Base-by-base conservation (phyloP, 92 coral and sea anemone species). In the Meandrina meandrites region DNA sequence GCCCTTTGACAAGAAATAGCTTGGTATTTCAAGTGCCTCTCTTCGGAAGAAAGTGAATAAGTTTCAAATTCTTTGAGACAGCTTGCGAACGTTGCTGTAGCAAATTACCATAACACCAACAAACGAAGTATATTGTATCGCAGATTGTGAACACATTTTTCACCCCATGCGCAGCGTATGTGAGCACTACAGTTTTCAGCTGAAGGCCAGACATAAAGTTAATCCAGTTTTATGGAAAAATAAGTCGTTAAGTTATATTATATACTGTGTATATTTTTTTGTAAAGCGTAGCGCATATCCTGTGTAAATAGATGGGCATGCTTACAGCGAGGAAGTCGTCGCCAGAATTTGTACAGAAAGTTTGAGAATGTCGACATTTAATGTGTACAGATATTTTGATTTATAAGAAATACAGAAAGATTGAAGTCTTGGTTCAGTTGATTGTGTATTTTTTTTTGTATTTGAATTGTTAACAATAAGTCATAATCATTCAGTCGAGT, bases 261-360 rank as follows among this genome's bases (percentile, higher is more conserved):
- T 85, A 85, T 85, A 85, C 83, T 64, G 74, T 60, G 88, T 85
- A 77, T 76, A 85, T 85, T 28, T 76, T 60, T 77, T 35, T 73
- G 50, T 16, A 42, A 14, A 57, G 35, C 35, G 78, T 67, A 77
- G 82, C 88, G 69, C 82, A 76, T 9, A 57, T 67, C 62, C 8
- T 19, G 60, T 76, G 31, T 42, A 18, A 1, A 30, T 13, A 6
- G 5, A 32, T 32, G 10, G n/a, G 66, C 60, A n/a, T 36, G 30
- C 45, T 67, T 72, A 22, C 50, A 73, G n/a, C 15, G 68, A 10
- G 5, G 24, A 71, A 83, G 51, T 37, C 60, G n/a, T 16, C n/a
- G 17, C 85, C 24, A 27, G 37, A 40, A 45, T 53, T 21, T 40
- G 31, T 1, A 58, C 31, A 15, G 34, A 35, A 19, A 81, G 42